Evolutionary conservation across 2,113 vertebrate species (phyloP), one percentile per base, ranked within the genome.

Genomic region (Cygnus atratus): DNA sequence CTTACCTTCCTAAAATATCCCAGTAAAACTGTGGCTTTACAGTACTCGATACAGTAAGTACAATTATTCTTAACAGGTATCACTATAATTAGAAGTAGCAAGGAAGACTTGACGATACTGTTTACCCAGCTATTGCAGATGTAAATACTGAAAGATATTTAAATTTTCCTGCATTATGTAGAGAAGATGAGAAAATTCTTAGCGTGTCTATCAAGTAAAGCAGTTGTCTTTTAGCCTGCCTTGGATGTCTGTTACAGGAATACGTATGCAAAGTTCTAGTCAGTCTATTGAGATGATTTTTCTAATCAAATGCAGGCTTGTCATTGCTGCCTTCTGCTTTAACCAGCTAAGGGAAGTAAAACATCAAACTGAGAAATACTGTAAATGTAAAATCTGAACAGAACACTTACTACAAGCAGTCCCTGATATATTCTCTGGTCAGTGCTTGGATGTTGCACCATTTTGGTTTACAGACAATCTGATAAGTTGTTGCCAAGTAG

Each of bases 171-270:
- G 61, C 90, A 84, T 97, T 96, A 86, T 72, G 46, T 81, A 87
- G 91, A 90, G 81, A 91, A 90, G 86, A 95, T 70, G 68, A 76
- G 52, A 96, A 94, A 96, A 97, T 96, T 96, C 80, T 92, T 97
- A 63, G 21, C 81, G 83, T 93, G 70, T 77, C 88, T 97, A 25
- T 82, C 93, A 93, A 90, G 84, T 88, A 72, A 94, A 96, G 76
- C 63, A 86, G 81, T 96, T 85, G 66, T 90, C 94, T 93, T 90
- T 80, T 92, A 84, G 80, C 76, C 57, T 93, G 74, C 96, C 76
- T 93, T 88, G 52, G 54, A 90, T 97, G 95, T 97, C 89, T 97
- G 75, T 95, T 96, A 72, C 35, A 94, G 77, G 73, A 95, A 90
- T 94, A 52, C 58, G 35, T 91, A 71, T 93, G 93, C 89, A 87